These are phyloP conservation scores for Parnassius mnemosyne DNA, from an alignment of 2,888 invertebrate species.

Conservation along the genomic window DNA sequence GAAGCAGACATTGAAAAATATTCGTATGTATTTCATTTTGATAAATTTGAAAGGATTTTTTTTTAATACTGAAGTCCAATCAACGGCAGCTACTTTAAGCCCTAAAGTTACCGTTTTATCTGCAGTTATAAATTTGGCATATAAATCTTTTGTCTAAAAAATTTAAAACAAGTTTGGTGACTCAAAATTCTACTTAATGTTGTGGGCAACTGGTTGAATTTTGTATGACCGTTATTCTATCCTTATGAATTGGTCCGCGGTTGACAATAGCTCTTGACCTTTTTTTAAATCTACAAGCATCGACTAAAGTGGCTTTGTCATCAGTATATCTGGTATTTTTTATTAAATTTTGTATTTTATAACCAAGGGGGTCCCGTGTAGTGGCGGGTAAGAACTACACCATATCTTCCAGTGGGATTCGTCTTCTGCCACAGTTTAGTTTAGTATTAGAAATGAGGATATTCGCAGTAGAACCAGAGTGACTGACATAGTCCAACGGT, in stretches of 20 bases:
- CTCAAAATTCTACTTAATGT: not conserved
- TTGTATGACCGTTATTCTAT: not conserved
- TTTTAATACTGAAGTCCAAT: no score
- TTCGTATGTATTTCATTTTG: no score
- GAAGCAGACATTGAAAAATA: no score
- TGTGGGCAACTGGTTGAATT: not conserved
- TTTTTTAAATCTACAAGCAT: slow-evolving; percentile 18
- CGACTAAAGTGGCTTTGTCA: slow-evolving; percentile 12
- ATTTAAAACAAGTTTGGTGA: not conserved
- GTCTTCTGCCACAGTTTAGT: no score
- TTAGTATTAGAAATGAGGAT: no score
- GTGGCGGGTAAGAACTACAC: no score
- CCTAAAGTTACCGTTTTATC: slow-evolving; percentile 1
- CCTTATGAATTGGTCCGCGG: slow-evolving; percentile 17
- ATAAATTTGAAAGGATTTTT: no score
- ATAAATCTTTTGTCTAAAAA: slow-evolving; percentile 17
- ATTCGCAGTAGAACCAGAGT: no score
- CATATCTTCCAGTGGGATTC: no score
- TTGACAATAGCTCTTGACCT: slow-evolving; percentile 23
- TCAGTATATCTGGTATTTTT: slow-evolving; percentile 6
- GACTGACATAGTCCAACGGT: no score
- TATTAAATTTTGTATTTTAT: slow-evolving; percentile 16
- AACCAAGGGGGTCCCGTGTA: no score
- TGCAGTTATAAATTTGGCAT: slow-evolving; percentile 13
- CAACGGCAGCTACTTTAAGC: not conserved